Conservation (phyloP, 2,888 invertebrate species). For the Hypomecis punctinalis region DNA sequence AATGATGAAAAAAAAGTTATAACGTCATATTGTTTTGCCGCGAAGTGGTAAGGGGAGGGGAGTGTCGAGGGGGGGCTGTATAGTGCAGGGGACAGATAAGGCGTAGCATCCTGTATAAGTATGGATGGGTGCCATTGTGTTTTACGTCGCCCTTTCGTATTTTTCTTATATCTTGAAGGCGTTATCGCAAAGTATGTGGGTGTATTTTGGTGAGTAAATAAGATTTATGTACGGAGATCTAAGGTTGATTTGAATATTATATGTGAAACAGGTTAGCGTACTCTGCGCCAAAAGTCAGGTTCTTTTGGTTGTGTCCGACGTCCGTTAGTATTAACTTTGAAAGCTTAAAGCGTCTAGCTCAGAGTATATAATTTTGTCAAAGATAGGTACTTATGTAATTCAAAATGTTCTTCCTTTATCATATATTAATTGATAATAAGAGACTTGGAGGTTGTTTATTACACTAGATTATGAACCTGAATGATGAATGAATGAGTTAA, state of each 20-base stretch:
- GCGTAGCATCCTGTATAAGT: conserved; percentile 70
- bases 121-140: conserved; percentile 68
- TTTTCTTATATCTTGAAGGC: conserved; percentile 69
- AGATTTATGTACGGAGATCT: conserved; percentile 10
- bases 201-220: conserved; percentile 39
- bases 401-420: too few relatives aligned
- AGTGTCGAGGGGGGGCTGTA: conserved; percentile 62
- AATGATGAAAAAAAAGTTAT: conserved; percentile 82
- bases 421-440: too few relatives aligned
- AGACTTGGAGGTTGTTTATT: too few relatives aligned
- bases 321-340: too few relatives aligned
- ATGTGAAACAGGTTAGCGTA: background rate
- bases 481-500: too few relatives aligned
- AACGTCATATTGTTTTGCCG: conserved; percentile 85
- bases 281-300: too few relatives aligned
- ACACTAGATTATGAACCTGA: too few relatives aligned
- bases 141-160: conserved; percentile 67
- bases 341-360: too few relatives aligned
- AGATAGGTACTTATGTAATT: too few relatives aligned
- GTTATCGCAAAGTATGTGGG: conserved; percentile 56
- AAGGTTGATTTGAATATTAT: background rate
- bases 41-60: conserved; percentile 65
- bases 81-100: conserved; percentile 80
- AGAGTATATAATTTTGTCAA: too few relatives aligned
- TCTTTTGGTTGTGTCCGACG: too few relatives aligned